Evolutionary conservation across 2,888 invertebrate genomes (phyloP).

Genomic region (Drosophila putrida): DNA sequence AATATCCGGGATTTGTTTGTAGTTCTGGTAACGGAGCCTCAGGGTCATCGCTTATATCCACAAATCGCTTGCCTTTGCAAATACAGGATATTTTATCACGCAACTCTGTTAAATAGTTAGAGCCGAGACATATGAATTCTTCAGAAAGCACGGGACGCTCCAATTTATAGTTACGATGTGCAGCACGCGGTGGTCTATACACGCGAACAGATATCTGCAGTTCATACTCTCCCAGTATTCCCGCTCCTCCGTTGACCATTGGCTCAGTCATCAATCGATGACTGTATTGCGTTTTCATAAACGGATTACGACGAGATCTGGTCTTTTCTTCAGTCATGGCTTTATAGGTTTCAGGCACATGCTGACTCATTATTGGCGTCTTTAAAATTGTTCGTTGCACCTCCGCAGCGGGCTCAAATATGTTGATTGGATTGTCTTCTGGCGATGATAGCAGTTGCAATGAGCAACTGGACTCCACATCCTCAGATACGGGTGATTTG

Average conservation of each 20-base stretch:
- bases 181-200: slow-evolving; percentile 86
- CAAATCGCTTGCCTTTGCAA: slow-evolving; percentile 88
- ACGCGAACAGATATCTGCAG: slow-evolving; percentile 86
- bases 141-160: slow-evolving; percentile 86
- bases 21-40: slow-evolving; percentile 60
- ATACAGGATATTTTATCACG: slow-evolving; percentile 91
- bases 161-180: slow-evolving; percentile 65
- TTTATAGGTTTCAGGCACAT: slow-evolving; percentile 48
- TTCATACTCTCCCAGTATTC: slow-evolving; percentile 59
- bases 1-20: slow-evolving; percentile 87
- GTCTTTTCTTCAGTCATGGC: slow-evolving; percentile 47
- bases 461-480: slow-evolving; percentile 51
- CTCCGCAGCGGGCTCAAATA: slow-evolving; percentile 47
- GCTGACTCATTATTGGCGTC: slow-evolving; percentile 19
- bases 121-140: slow-evolving; percentile 89
- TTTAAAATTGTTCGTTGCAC: slow-evolving; percentile 23
- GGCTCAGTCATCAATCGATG: slow-evolving; percentile 45
- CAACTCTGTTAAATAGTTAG: slow-evolving; percentile 89
- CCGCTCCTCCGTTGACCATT: neutral
- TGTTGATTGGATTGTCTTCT: slow-evolving; percentile 46
- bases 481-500: slow-evolving; percentile 24
- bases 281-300: slow-evolving; percentile 66
- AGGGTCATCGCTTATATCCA: slow-evolving; percentile 88
- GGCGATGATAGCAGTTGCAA: slow-evolving; percentile 41
- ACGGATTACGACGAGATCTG: slow-evolving; percentile 60